Evolutionary conservation across 2,113 vertebrate species (phyloP).

Genomic region (Phalacrocorax brasilianus): DNA sequence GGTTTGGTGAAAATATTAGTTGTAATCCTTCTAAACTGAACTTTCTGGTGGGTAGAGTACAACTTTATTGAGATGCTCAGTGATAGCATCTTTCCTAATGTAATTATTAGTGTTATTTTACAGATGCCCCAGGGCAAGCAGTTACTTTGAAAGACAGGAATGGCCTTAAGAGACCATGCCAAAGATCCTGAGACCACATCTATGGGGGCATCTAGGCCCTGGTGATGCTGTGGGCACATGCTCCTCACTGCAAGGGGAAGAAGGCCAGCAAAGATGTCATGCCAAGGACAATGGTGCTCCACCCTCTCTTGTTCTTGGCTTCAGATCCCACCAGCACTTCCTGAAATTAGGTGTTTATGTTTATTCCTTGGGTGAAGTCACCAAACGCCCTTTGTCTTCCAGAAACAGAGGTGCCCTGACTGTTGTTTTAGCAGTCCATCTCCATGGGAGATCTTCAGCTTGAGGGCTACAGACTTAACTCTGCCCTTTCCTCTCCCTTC

Average conservation of each 20-base stretch:
- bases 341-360: background rate
- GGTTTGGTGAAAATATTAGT: background rate
- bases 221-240: background rate
- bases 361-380: background rate
- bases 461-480: background rate
- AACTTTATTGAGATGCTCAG: background rate
- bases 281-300: rapidly evolving
- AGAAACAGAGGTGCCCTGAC: background rate
- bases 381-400: background rate
- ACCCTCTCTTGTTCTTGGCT: background rate
- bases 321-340: background rate
- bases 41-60: background rate
- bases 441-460: background rate
- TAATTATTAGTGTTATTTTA: background rate
- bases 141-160: background rate
- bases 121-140: background rate
- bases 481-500: background rate
- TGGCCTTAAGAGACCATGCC: background rate
- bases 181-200: background rate
- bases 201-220: background rate
- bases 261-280: background rate
- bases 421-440: background rate
- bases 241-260: background rate
- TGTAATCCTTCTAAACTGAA: background rate
- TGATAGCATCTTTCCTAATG: background rate